Evolutionary conservation across 2,797 vertebrate genomes (phyloP), one percentile per base, ranked within the genome.

Genomic region (Psittacula derbiana): DNA sequence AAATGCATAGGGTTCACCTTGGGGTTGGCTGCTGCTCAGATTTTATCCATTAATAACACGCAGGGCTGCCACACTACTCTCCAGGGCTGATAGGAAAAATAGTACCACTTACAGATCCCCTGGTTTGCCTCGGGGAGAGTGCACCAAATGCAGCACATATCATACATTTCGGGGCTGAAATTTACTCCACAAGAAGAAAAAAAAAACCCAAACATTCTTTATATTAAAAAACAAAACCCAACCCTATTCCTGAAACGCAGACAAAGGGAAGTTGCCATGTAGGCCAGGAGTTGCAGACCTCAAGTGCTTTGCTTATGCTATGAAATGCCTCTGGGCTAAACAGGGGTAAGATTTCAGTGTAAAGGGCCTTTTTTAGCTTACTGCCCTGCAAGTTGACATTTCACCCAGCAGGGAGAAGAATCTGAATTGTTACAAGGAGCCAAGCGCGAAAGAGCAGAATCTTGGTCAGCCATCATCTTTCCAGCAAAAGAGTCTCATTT

Each of bases 1-100:
- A 98, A 98, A 98, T 98, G 98, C 98, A 98, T 98, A 98, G 97
- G 97, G 98, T 98, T 98, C 98, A 98, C 98, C 98, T 98, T 98
- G 97, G 97, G 97, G 98, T 98, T 98, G 97, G 96, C 97, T 87
- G 96, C 97, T 98, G 97, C 93, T 98, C 98, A 98, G 98, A 98
- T 98, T 98, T 98, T 98, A 98, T 98, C 98, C 98, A 98, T 98
- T 98, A 98, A 98, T 98, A 98, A 98, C 98, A 98, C 97, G 93
- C 96, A 97, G 97, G 97, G 95, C 97, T 97, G 97, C 96, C 97
- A 97, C 97, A 96, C 94, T 97, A 86, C 96, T 98, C 97, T 97
- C 97, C 90, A 92, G 96, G 95, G 97, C 96, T 97, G 96, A 97
- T 97, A 97, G 97, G 96, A 97, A 98, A 98, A 98, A 97, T 94